Base-by-base conservation (phyloP, 1,140 invertebrate genomes). In the Drosophila sproati region DNA sequence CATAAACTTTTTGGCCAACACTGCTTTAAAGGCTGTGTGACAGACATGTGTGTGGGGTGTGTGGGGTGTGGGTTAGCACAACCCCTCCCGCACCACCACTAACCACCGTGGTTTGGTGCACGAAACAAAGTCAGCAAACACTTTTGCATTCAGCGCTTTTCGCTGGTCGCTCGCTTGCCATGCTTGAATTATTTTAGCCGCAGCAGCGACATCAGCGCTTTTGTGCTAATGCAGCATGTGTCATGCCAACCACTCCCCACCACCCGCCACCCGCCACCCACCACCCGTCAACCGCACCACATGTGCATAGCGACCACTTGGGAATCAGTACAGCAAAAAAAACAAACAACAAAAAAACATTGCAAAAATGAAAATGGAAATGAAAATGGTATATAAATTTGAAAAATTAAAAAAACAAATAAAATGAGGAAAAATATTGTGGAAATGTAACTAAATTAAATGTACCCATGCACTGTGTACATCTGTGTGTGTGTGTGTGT, bases 361-460 rank as follows among this genome's bases (percentile, higher is more conserved):
- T 39, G 35, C 8, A 37, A 71, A 39, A 64, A 71, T 35, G 60
- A 66, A 63, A 73, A 57, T 68, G 48, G 78, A 78, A 87, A 87
- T 88, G 80, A 67, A 87, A 87, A 87, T 88, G 82, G 78, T 88
- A 88, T 82, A 80, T 88, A 77, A 82, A 87, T 88, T 87, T 74
- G 60, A 80, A 83, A 83, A 70, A 72, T 55, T 54, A 71, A 72
- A 72, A 76, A 29, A 34, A 43, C n/a, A 6, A 1, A 52, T 37
- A 69, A 61, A 28, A 74, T 60, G 71, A 81, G 50, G 28, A 37
- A 56, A 51, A 76, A 66, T 39, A 80, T 57, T 69, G 74, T 70
- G 61, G 57, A 79, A 69, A 82, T 87, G 83, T 86, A 88, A 82
- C 79, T 77, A 81, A 87, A 87, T 88, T 82, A 82, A 87, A 79